Evolutionary conservation across 1,140 invertebrate genomes (phyloP).

Genomic region (Drosophila kurseongensis): DNA sequence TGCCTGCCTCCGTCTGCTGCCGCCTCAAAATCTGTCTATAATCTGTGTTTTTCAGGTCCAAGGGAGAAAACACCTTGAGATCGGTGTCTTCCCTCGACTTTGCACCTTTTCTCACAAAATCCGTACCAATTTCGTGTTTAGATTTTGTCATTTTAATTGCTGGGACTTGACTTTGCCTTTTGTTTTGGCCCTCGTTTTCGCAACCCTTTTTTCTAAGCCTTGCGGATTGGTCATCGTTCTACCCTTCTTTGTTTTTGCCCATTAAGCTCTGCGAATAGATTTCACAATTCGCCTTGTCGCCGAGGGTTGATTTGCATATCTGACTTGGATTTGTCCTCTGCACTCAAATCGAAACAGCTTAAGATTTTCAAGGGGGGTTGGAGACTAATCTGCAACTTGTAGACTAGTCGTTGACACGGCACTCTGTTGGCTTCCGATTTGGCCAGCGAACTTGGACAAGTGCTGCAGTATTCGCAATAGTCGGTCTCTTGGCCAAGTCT

Average conservation of each 20-base stretch:
- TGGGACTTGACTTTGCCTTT: slow-evolving; percentile 36
- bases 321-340: slow-evolving; percentile 77
- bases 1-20: slow-evolving; percentile 41
- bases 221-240: slow-evolving; percentile 58
- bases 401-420: slow-evolving; percentile 55
- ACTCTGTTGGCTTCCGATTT: slow-evolving; percentile 77
- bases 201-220: slow-evolving; percentile 59
- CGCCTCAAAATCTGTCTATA: slow-evolving; percentile 79
- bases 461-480: not conserved
- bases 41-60: slow-evolving; percentile 68
- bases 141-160: slow-evolving; percentile 83
- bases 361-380: slow-evolving; percentile 57
- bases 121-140: slow-evolving; percentile 76
- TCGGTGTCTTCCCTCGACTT: slow-evolving; percentile 35
- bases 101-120: slow-evolving; percentile 74
- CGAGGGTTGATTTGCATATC: slow-evolving; percentile 69
- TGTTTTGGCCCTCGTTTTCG: slow-evolving; percentile 18
- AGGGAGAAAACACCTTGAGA: slow-evolving; percentile 65
- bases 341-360: slow-evolving; percentile 75
- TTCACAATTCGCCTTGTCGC: slow-evolving; percentile 60
- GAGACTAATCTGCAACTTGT: slow-evolving; percentile 55
- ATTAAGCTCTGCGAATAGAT: slow-evolving; percentile 81
- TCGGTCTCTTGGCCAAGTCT: slow-evolving; percentile 7
- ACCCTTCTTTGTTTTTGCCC: slow-evolving; percentile 47
- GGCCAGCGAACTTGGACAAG: slow-evolving; percentile 62